Percentiles rank a stretch among this genome's conserved stretches.
These are phyloP conservation scores for Leiothrix lutea DNA, from an alignment of 2,113 vertebrate species.

Conservation along the genomic window DNA sequence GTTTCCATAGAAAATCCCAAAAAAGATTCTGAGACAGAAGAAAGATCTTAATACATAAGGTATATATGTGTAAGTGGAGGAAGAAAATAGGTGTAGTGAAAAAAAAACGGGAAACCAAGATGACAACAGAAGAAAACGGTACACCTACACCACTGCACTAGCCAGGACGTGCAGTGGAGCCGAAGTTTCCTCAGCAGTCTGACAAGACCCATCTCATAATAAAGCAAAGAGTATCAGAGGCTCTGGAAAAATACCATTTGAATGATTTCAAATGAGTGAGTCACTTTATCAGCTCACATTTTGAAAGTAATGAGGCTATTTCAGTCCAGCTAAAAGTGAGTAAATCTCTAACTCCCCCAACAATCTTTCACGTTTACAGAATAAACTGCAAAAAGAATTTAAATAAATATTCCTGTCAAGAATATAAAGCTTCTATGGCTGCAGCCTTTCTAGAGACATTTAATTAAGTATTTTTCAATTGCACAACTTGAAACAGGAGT, in stretches of 20 bases:
- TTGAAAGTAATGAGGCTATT: constrained; percentile 42
- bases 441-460: background rate
- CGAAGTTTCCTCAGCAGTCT: background rate
- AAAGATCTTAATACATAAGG: background rate
- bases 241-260: background rate
- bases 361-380: background rate
- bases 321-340: background rate
- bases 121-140: background rate
- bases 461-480: constrained; percentile 5
- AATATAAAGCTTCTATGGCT: background rate
- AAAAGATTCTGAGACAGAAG: background rate
- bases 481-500: background rate
- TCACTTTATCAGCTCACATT: background rate
- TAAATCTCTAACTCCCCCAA: background rate
- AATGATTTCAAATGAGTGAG: constrained; percentile 17
- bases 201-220: background rate
- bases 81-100: background rate
- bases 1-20: background rate
- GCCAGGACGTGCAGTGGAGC: background rate
- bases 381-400: background rate
- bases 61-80: background rate
- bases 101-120: background rate
- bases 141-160: fast-evolving
- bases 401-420: background rate
- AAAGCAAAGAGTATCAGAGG: background rate